A percentile compares a stretch with the other conserved stretches of the same genome.
Evolutionary conservation across 2,888 invertebrate genomes (phyloP).

Genomic region (Eudemis profundana): DNA sequence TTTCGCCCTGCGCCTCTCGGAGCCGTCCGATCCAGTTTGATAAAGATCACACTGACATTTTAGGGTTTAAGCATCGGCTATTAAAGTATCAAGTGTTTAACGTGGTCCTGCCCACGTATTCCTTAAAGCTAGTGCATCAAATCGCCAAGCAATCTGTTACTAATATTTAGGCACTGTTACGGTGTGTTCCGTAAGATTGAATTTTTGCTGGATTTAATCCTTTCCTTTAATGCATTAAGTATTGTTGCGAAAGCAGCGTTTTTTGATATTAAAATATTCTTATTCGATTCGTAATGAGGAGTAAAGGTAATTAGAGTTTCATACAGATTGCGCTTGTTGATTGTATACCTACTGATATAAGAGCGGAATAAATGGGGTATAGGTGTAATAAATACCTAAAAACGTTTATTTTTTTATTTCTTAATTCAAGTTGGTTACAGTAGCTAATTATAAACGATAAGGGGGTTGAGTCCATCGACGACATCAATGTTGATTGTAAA

Average conservation of each 20-base stretch:
- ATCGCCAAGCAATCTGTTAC: background rate
- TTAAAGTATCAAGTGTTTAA: conserved; percentile 16
- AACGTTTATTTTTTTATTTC: background rate
- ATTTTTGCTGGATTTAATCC: background rate
- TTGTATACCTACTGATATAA: background rate
- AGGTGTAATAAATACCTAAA: background rate
- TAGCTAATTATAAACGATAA: too few species aligned
- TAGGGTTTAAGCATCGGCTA: conserved; percentile 46
- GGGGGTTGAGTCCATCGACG: too few species aligned
- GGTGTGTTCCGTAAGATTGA: background rate
- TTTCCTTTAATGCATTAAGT: background rate
- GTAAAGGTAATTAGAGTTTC: conserved; percentile 13
- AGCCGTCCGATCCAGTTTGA: conserved; percentile 67
- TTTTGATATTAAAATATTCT: conserved; percentile 4
- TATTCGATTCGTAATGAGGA: conserved; percentile 3
- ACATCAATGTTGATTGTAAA: too few species aligned
- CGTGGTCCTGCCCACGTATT: conserved; percentile 12
- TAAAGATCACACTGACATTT: conserved; percentile 82
- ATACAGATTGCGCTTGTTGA: background rate
- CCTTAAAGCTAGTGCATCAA: background rate
- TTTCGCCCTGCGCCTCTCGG: conserved; percentile 71
- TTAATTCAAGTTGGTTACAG: background rate
- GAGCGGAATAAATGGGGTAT: background rate
- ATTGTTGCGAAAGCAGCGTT: background rate
- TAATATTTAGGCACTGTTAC: background rate